Conservation (phyloP, 2,113 vertebrate species). For the Jacana jacana region DNA sequence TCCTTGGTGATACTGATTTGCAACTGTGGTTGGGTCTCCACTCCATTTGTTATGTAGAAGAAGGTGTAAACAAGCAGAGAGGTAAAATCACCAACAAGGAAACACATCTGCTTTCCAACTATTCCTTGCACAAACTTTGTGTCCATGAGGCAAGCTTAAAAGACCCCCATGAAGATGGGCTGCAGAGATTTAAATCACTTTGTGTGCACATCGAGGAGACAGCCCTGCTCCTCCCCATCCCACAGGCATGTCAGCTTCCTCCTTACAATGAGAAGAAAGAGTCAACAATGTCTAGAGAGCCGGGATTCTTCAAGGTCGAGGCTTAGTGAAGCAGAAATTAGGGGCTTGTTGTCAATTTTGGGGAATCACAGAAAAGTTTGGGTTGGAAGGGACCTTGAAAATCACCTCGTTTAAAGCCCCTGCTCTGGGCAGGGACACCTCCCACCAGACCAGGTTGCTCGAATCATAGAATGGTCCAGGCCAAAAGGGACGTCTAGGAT, state of each 20-base stretch:
- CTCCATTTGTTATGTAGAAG: background rate
- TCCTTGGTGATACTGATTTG: background rate
- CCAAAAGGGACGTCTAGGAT: too few species aligned
- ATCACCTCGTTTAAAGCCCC: background rate
- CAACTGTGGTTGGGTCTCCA: background rate
- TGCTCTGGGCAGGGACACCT: background rate
- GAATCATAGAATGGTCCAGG: too few species aligned
- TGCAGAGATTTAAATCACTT: background rate
- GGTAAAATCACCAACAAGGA: background rate
- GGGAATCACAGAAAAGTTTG: background rate
- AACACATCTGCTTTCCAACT: background rate
- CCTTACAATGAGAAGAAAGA: background rate
- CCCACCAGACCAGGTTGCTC: background rate
- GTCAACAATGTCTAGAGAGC: background rate
- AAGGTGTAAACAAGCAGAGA: background rate
- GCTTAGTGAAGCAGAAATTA: background rate
- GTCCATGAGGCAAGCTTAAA: background rate
- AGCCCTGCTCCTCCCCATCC: background rate
- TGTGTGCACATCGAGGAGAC: rapidly evolving
- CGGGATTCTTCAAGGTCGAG: background rate
- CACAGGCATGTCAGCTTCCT: background rate
- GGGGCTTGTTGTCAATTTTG: background rate
- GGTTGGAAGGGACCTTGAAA: background rate
- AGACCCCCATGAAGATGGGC: rapidly evolving
- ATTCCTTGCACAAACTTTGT: background rate